Percentiles rank a stretch among this genome's conserved stretches.
Conservation (phyloP, 2,113 vertebrate genomes). For the Oncorhynchus tshawytscha region DNA sequence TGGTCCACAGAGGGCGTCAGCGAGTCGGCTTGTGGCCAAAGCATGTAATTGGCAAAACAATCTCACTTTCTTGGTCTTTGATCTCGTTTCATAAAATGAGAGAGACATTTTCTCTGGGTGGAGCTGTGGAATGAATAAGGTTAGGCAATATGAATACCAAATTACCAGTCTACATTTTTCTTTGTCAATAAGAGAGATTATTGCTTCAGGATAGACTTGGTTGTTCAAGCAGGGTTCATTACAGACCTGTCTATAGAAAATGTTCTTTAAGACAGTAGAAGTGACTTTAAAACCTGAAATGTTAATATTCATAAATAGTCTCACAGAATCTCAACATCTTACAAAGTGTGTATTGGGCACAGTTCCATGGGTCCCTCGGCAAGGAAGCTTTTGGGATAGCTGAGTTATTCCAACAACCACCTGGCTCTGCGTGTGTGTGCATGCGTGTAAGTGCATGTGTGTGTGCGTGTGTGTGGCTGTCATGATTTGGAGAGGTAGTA, state of each 20-base stretch:
- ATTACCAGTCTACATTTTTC: no score
- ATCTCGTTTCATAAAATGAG: no score
- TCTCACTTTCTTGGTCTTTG: no score
- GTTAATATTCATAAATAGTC: slow-evolving; percentile 29
- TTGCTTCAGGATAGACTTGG: not conserved
- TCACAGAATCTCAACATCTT: slow-evolving; percentile 28
- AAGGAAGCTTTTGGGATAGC: slow-evolving; percentile 56
- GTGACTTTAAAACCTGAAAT: slow-evolving; percentile 45
- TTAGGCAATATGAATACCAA: no score
- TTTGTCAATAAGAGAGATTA: no score
- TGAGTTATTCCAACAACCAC: slow-evolving; percentile 67
- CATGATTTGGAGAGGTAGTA: slow-evolving; percentile 46
- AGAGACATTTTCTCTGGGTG: no score
- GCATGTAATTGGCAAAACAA: no score
- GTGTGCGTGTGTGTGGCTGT: slow-evolving; percentile 34
- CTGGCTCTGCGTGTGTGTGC: slow-evolving; percentile 36
- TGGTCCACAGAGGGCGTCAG: slow-evolving; percentile 68
- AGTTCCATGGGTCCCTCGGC: not conserved
- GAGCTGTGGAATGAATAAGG: no score
- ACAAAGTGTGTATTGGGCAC: slow-evolving; percentile 40
- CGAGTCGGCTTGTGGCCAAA: not conserved
- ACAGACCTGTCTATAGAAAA: slow-evolving; percentile 11
- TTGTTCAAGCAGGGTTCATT: not conserved
- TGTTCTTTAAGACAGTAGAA: slow-evolving; percentile 31
- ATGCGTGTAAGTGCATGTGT: slow-evolving; percentile 14